A percentile compares a stretch with the other conserved stretches of the same genome.
phyloP scores from a whole-genome alignment of 2,888 invertebrate species.

The Brachypalpus laphriformis region DNA sequence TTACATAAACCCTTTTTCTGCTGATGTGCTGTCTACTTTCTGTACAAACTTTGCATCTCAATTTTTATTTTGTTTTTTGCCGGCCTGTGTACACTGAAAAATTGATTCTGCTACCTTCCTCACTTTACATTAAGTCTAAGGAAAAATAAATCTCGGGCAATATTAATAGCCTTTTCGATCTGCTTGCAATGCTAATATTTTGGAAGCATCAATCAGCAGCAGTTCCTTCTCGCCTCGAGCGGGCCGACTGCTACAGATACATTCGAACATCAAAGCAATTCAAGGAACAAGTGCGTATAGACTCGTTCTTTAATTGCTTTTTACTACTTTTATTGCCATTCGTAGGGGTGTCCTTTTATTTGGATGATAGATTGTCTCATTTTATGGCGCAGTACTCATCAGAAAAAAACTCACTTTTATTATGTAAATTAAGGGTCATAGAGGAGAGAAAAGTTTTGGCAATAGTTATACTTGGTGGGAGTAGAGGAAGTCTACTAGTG shows the following conservation, averaged over 20 bases:
- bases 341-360: background rate
- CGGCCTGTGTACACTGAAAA: constrained; percentile 4
- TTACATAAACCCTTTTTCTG: constrained; percentile 57
- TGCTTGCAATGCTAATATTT: constrained; percentile 8
- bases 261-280: background rate
- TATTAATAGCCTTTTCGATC: constrained; percentile 10
- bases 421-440: background rate
- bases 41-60: background rate
- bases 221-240: background rate
- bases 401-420: background rate
- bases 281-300: too few species aligned
- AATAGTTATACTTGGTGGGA: background rate
- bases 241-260: background rate
- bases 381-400: background rate
- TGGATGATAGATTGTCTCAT: background rate
- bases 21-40: background rate
- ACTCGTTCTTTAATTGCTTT: background rate
- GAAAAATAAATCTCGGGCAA: background rate
- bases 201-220: constrained; percentile 21
- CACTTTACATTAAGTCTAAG: background rate
- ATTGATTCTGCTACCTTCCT: constrained; percentile 22
- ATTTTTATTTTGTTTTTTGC: background rate
- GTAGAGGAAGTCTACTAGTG: background rate
- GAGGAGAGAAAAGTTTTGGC: background rate
- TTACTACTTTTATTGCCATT: background rate